These are phyloP conservation scores for Plodia interpunctella DNA, from an alignment of 1,140 invertebrate species.

Conservation along the genomic window DNA sequence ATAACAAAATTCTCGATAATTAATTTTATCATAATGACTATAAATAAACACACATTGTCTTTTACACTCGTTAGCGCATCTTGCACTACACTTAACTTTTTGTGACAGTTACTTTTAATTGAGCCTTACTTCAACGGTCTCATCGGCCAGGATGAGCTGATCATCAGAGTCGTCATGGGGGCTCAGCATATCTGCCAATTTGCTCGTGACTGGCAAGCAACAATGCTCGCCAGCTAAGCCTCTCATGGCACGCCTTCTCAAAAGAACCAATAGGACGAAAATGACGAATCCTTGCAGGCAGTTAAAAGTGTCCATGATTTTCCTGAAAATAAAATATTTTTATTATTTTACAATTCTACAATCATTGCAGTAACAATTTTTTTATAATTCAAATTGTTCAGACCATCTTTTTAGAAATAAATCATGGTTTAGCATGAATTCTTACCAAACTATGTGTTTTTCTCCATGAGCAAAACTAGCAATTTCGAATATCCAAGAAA, in stretches of 20 bases:
- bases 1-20: not conserved
- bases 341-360: not conserved
- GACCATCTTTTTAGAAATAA: too few relatives aligned
- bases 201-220: conserved; percentile 54
- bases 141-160: conserved; percentile 55
- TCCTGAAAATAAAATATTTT: conserved; percentile 66
- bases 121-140: conserved; percentile 60
- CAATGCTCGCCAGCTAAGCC: conserved; percentile 67
- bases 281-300: conserved; percentile 82
- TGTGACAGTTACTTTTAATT: conserved; percentile 28
- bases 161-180: conserved; percentile 78
- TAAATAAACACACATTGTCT: too few relatives aligned
- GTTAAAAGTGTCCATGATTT: conserved; percentile 80
- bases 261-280: conserved; percentile 80
- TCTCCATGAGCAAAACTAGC: conserved; percentile 67
- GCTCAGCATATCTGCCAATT: conserved; percentile 72
- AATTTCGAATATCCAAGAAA: conserved; percentile 85
- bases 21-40: too few relatives aligned
- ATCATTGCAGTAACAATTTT: not conserved
- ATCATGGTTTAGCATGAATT: not conserved
- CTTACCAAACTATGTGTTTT: conserved; percentile 66
- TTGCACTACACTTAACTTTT: too few relatives aligned
- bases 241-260: conserved; percentile 78
- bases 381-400: not conserved
- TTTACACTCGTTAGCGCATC: too few relatives aligned